A percentile compares a stretch with the other conserved stretches of the same genome.
phyloP scores from a whole-genome alignment of 2,113 vertebrate species.

The Oceanodroma tethys region DNA sequence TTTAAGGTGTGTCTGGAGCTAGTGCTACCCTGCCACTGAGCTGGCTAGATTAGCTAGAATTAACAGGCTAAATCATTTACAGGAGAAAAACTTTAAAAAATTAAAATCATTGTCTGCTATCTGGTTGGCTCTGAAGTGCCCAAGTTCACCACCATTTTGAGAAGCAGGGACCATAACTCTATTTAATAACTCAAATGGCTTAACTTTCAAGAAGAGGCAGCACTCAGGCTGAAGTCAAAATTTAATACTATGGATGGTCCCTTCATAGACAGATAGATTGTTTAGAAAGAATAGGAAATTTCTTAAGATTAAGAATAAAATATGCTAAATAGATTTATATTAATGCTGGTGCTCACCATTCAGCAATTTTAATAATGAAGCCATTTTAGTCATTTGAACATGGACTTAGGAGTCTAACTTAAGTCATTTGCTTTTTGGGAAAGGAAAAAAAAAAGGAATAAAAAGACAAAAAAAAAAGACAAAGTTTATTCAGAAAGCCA shows the following conservation, averaged over 20 bases:
- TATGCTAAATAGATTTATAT: neutral
- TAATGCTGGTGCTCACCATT: neutral
- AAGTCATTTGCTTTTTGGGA: neutral
- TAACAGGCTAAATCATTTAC: neutral
- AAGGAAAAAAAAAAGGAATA: neutral
- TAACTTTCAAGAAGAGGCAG: neutral
- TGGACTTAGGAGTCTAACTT: neutral
- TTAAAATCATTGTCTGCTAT: neutral
- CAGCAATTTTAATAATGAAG: neutral
- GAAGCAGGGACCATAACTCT: neutral
- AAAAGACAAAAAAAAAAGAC: neutral
- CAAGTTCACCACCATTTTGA: neutral
- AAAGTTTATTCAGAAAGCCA: neutral
- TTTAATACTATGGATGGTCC: neutral
- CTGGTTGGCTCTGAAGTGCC: neutral
- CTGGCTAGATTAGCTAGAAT: neutral
- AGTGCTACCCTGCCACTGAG: neutral
- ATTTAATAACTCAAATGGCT: neutral
- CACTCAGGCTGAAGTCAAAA: neutral
- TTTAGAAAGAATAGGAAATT: neutral
- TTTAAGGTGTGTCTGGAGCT: neutral
- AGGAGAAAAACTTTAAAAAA: neutral
- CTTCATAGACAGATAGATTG: neutral
- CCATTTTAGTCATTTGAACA: neutral
- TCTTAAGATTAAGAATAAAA: neutral